Evolutionary conservation across 1,140 invertebrate genomes (phyloP).

Genomic region (Probaryconus sp.): DNA sequence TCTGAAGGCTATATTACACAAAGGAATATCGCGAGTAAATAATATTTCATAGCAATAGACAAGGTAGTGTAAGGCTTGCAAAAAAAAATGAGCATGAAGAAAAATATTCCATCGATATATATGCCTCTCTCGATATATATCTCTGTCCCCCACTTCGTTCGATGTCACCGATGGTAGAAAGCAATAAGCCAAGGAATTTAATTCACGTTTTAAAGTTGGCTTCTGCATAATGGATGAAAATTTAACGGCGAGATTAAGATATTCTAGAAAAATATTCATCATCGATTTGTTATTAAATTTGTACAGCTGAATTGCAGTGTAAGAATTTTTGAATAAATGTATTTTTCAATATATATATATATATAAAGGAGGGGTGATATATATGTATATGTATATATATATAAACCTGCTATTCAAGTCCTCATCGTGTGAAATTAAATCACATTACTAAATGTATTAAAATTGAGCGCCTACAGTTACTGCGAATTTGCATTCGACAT

Average conservation of each 20-base stretch:
- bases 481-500: slow-evolving; percentile 18
- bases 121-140: slow-evolving; percentile 3
- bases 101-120: slow-evolving; percentile 41
- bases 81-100: slow-evolving; percentile 2
- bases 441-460: slow-evolving; percentile 12
- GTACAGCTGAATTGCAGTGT: slow-evolving; percentile 23
- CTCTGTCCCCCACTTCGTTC: slow-evolving; percentile 10
- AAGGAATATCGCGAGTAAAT: slow-evolving; percentile 1
- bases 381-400: slow-evolving; percentile 1
- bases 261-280: slow-evolving; percentile 59
- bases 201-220: slow-evolving; percentile 59
- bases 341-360: slow-evolving; percentile 33
- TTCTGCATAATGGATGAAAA: slow-evolving; percentile 61
- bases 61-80: slow-evolving; percentile 4
- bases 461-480: slow-evolving; percentile 12
- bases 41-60: neutral
- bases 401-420: slow-evolving; percentile 16
- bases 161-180: slow-evolving; percentile 53
- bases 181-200: slow-evolving; percentile 62
- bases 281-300: slow-evolving; percentile 61
- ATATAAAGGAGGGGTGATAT: no score
- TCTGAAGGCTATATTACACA: neutral
- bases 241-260: slow-evolving; percentile 56
- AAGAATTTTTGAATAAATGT: slow-evolving; percentile 39
- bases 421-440: slow-evolving; percentile 19